Conservation (phyloP, 92 coral and sea anemone genomes). For the Nematostella vectensis region DNA sequence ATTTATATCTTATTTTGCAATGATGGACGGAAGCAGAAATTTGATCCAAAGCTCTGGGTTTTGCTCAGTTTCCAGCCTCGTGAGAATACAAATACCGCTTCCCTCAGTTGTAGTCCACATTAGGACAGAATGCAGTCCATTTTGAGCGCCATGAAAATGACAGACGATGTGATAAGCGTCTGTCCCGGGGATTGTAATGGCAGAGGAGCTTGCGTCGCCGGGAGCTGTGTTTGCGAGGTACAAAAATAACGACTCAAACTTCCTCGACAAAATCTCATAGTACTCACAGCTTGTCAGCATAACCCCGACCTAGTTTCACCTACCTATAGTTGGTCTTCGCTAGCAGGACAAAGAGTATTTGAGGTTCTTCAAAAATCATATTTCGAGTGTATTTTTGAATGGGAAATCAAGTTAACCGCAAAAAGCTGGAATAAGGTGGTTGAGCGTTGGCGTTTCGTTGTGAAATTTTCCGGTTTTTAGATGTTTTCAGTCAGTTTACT, state of each 20-base stretch:
- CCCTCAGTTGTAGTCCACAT: not conserved
- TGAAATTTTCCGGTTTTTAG: too few species aligned
- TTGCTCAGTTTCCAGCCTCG: not conserved
- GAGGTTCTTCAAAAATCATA: not conserved
- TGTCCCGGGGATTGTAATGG: slow-evolving; percentile 80
- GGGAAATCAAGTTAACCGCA: too few species aligned
- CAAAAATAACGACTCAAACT: not conserved
- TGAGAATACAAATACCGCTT: not conserved
- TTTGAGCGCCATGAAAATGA: slow-evolving; percentile 52
- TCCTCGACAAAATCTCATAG: too few species aligned
- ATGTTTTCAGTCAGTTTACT: too few species aligned
- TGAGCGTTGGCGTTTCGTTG: too few species aligned
- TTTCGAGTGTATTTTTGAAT: too few species aligned
- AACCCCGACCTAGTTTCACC: too few species aligned
- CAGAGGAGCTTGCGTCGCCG: slow-evolving; percentile 66
- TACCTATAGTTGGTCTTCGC: not conserved
- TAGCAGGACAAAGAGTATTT: not conserved
- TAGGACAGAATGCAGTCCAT: slow-evolving; percentile 40
- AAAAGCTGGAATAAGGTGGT: too few species aligned
- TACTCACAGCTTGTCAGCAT: too few species aligned
- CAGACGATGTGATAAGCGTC: slow-evolving; percentile 19
- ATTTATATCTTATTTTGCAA: too few species aligned
- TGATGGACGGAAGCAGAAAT: slow-evolving; percentile 1
- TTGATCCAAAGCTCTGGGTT: not conserved
- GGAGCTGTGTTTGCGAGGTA: slow-evolving; percentile 79